Base-by-base conservation (phyloP, 2,797 vertebrate species). In the Poeciliopsis gracilis region DNA sequence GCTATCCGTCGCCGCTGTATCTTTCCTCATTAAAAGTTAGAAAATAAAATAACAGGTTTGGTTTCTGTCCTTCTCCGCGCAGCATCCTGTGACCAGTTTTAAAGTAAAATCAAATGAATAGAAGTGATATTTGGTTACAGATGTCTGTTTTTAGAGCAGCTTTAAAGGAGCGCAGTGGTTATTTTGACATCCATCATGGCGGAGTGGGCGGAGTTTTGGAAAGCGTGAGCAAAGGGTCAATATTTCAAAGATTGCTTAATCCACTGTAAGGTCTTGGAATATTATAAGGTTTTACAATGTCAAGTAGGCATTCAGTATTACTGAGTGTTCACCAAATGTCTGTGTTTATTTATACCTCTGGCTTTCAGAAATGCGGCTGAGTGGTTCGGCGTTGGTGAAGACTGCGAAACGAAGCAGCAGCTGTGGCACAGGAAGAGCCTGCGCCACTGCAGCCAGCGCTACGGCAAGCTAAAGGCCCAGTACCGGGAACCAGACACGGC, bases 381-480 rank as follows among this genome's bases (percentile, higher is more conserved):
- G 84, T 99, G 98, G 98, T 99, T 99, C 0, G 98, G 98, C 0
- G 93, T 99, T 59, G 97, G 97, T 41, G 93, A 94, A 1, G 97
- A 97, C 94, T 96, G 96, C 93, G 97, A 99, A 80, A 96, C 92
- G 12, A 96, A 97, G 86, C 96, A 97, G 47, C 97, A 98, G 92
- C 89, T 96, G 76, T 99, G 98, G 98, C 98, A 98, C 82, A 95
- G 97, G 89, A 99, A 98, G 94, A 99, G 97, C 92, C 93, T 99
- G 71, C 97, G 97, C 2, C 98, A 99, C 94, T 99, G 98, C 95
- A 99, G 97, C 94, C 95, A 97, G 90, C 97, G 98, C 75, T 99
- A 99, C 0, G 98, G 98, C 85, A 98, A 97, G 91, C 96, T 99
- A 90, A 99, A 99, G 88, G 90, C 97, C 36, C 96, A 97, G 43